Conservation (phyloP, 2,797 vertebrate species). For the Enteromius trimaculatus region DNA sequence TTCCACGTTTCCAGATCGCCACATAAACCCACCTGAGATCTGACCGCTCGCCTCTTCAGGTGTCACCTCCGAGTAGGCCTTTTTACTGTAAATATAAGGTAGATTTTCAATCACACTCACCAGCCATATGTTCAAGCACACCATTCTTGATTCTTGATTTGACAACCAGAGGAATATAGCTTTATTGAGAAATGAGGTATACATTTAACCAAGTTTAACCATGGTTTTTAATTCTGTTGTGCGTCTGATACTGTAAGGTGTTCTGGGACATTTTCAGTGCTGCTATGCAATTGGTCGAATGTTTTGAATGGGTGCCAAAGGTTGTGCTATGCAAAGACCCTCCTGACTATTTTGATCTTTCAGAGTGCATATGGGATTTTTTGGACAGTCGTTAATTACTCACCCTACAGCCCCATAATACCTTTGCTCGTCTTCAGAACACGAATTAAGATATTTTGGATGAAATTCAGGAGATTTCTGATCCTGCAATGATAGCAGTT, state of each 20-base stretch:
- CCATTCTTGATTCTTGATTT: not conserved
- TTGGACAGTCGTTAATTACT: not conserved
- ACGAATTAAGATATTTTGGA: not conserved
- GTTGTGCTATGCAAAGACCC: not conserved
- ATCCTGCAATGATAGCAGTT: not conserved
- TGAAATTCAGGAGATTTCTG: not conserved
- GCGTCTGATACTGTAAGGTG: not conserved
- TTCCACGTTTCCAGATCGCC: not conserved
- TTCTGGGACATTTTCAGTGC: not conserved
- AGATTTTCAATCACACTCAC: slow-evolving; percentile 25
- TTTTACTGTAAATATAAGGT: slow-evolving; percentile 67
- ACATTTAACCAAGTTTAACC: not conserved
- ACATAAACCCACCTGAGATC: slow-evolving; percentile 48
- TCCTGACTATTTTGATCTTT: not conserved
- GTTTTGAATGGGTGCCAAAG: not conserved
- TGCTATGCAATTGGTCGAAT: not conserved
- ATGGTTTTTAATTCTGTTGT: not conserved
- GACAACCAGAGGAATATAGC: not conserved
- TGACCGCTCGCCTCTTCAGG: slow-evolving; percentile 45
- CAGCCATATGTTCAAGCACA: not conserved
- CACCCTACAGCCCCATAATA: too few relatives aligned
- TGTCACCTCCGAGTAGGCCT: slow-evolving; percentile 62
- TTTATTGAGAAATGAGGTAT: not conserved
- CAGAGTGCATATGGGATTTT: not conserved
- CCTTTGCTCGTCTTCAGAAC: not conserved